Evolutionary conservation across 2,888 invertebrate genomes (phyloP), one percentile per base, ranked within the genome.

Genomic region (Archaeoteleia sp.): DNA sequence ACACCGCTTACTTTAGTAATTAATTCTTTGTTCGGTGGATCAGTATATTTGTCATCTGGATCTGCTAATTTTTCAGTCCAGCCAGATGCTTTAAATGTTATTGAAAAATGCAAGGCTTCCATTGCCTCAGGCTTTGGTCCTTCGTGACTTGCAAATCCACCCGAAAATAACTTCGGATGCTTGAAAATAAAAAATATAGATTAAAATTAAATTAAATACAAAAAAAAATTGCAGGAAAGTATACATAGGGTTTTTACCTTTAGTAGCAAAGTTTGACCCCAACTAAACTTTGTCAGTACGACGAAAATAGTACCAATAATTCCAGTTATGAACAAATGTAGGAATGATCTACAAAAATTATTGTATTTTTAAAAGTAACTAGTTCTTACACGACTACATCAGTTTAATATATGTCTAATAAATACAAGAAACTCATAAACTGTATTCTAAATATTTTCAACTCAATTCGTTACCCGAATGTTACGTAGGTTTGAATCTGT

Each of bases 401-500:
- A n/a, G n/a, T n/a, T n/a, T 20, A 20, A 39, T 20, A 4, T 9
- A 10, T 20, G 7, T 14, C 13, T 2, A 0, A 85, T 30, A 45
- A 17, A n/a, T 37, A 46, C 9, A 55, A 23, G 42, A 27, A 17
- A 57, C 7, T 25, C n/a, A 60, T 32, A 46, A 6, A 37, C 12
- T 14, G 30, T 7, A 12, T 25, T 3, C 14, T 39, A 51, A 5
- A 27, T 9, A 15, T 14, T 14, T 23, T 9, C 4, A 46, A 40
- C 35, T 14, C 29, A 9, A 10, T 20, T 37, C 51, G 70, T 53
- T 77, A 83, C 71, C 83, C 79, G 9, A 90, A 82, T 6, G 87
- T 88, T n/a, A 92, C 70, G 82, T 96, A 97, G 0, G 93, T 90
- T 29, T 90, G 88, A 82, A 94, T 88, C 85, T 96, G 95, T 4